These are phyloP conservation scores for Channa argus DNA, from an alignment of 2,113 vertebrate genomes.

Conservation along the genomic window DNA sequence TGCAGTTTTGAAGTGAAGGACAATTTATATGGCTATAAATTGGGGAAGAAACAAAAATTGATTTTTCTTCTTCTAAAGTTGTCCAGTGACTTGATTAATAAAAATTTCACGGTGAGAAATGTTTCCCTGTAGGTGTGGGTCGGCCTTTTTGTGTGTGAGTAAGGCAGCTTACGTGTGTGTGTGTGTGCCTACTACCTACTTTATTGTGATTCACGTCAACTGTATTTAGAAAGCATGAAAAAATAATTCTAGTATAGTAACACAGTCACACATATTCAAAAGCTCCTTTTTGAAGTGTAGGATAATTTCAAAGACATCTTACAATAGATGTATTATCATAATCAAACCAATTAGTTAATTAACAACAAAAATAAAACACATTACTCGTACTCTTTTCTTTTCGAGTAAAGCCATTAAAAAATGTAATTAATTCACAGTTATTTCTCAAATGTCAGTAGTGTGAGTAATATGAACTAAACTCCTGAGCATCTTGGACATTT, in stretches of 20 bases:
- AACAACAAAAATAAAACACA: too few species aligned
- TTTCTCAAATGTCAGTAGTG: too few species aligned
- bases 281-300: background rate
- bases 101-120: constrained; percentile 78
- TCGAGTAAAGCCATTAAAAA: too few species aligned
- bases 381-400: too few species aligned
- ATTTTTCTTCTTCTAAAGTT: constrained; percentile 80
- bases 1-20: constrained; percentile 66
- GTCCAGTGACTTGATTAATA: constrained; percentile 82
- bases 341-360: too few species aligned
- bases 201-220: background rate
- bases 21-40: constrained; percentile 77
- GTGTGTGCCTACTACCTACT: background rate
- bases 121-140: constrained; percentile 69
- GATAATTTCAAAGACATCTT: background rate
- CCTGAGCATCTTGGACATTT: background rate
- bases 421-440: too few species aligned
- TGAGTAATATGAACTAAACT: too few species aligned
- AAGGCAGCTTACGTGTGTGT: constrained; percentile 5
- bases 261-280: background rate
- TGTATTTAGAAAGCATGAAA: background rate
- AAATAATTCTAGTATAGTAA: background rate
- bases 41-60: constrained; percentile 81
- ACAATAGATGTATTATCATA: too few species aligned
- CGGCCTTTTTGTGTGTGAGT: constrained; percentile 32